Conservation (phyloP, 2,113 vertebrate genomes). For the Dendrocopos noguchii region DNA sequence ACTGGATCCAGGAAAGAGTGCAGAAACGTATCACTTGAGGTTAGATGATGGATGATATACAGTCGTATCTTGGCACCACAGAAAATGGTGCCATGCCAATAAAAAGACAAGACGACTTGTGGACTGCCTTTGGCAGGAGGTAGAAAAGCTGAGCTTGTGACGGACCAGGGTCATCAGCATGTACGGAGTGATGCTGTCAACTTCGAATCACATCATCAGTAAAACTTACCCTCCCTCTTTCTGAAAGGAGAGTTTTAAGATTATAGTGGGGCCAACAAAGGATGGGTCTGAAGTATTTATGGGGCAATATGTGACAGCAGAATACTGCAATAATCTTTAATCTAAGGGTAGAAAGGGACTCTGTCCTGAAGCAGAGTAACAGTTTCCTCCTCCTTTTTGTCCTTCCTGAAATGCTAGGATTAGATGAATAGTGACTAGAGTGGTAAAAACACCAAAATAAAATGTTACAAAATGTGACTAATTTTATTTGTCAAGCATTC, state of each 20-base stretch:
- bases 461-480: neutral
- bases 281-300: neutral
- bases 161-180: neutral
- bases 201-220: rapidly evolving
- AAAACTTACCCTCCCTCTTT: neutral
- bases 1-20: neutral
- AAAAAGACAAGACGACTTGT: neutral
- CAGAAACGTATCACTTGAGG: neutral
- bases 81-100: neutral
- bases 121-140: neutral
- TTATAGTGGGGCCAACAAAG: neutral
- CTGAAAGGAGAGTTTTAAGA: neutral
- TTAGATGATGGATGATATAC: neutral
- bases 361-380: neutral
- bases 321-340: neutral
- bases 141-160: neutral
- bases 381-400: neutral
- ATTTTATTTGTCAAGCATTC: neutral
- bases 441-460: neutral
- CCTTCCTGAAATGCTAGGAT: neutral
- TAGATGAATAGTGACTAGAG: neutral
- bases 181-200: neutral
- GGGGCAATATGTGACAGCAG: neutral
- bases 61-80: neutral
- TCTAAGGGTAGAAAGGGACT: neutral